phyloP scores from a whole-genome alignment of 2,113 vertebrate species.

The Gnathonemus longibarbis region DNA sequence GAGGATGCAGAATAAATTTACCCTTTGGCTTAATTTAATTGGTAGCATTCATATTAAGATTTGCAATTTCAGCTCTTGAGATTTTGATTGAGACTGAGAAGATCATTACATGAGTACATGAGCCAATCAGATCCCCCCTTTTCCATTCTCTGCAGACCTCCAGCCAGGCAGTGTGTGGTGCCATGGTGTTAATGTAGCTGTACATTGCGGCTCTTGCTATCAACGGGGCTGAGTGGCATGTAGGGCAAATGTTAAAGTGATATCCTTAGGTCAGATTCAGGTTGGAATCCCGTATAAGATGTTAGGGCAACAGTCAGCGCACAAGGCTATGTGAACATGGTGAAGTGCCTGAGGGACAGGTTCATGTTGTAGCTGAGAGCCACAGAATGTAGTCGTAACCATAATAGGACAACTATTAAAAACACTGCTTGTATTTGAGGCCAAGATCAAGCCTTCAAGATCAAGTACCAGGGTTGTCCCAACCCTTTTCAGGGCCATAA shows the following conservation, averaged over 20 bases:
- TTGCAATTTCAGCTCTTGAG: neutral
- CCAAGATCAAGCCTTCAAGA: neutral
- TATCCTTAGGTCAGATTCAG: neutral
- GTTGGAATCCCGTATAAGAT: neutral
- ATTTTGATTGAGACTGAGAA: neutral
- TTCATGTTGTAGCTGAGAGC: neutral
- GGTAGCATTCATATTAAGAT: neutral
- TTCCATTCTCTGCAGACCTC: neutral
- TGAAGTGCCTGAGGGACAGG: neutral
- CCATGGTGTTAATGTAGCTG: neutral
- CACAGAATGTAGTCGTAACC: neutral
- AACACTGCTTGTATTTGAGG: neutral
- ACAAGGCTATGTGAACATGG: neutral
- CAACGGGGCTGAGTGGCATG: neutral
- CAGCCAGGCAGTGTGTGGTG: neutral
- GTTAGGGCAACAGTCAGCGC: neutral
- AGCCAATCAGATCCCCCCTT: neutral
- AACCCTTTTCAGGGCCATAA: too few species aligned
- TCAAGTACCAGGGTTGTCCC: too few species aligned
- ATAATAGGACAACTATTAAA: neutral
- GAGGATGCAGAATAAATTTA: neutral
- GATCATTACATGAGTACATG: neutral
- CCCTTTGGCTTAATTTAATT: neutral
- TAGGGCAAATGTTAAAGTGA: neutral
- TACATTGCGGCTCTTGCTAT: neutral